These are phyloP conservation scores for Cottoperca gobio DNA, from an alignment of 2,797 vertebrate genomes.

Conservation along the genomic window DNA sequence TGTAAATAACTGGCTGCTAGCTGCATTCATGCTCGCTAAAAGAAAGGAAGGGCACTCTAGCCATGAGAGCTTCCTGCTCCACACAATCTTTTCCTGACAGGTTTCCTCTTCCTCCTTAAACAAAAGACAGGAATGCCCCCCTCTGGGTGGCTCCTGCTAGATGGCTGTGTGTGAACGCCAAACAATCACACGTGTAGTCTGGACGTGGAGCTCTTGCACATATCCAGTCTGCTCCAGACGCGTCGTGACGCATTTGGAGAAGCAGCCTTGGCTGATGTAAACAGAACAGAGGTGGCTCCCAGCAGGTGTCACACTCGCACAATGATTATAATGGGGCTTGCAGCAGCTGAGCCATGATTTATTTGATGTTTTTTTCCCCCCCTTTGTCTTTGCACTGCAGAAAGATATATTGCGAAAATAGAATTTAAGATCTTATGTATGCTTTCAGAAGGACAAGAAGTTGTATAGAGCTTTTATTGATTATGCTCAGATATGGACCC, in stretches of 20 bases:
- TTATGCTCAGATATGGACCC: not conserved
- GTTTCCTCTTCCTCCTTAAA: conserved; percentile 96
- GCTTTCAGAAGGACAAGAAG: not conserved
- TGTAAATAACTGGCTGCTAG: conserved; percentile 88
- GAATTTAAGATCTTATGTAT: not conserved
- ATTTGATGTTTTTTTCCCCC: conserved; percentile 15
- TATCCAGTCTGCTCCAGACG: conserved; percentile 55
- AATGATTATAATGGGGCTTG: conserved; percentile 50
- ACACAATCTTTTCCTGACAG: conserved; percentile 97
- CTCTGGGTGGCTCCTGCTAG: conserved; percentile 66
- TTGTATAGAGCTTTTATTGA: not conserved
- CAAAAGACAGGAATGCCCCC: conserved; percentile 89
- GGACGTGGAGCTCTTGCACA: conserved; percentile 61
- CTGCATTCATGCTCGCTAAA: conserved; percentile 86
- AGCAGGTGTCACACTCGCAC: conserved; percentile 81
- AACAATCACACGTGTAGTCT: conserved; percentile 76
- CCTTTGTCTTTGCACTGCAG: conserved; percentile 8
- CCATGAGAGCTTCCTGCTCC: conserved; percentile 94
- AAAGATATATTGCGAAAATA: conserved; percentile 5
- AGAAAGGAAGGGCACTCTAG: conserved; percentile 90
- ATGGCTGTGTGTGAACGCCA: conserved; percentile 68
- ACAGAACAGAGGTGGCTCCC: conserved; percentile 70
- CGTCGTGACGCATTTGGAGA: conserved; percentile 73
- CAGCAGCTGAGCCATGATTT: conserved; percentile 28
- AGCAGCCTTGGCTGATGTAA: conserved; percentile 65